phyloP scores from a whole-genome alignment of 1,140 invertebrate genomes.

The Ips typographus region DNA sequence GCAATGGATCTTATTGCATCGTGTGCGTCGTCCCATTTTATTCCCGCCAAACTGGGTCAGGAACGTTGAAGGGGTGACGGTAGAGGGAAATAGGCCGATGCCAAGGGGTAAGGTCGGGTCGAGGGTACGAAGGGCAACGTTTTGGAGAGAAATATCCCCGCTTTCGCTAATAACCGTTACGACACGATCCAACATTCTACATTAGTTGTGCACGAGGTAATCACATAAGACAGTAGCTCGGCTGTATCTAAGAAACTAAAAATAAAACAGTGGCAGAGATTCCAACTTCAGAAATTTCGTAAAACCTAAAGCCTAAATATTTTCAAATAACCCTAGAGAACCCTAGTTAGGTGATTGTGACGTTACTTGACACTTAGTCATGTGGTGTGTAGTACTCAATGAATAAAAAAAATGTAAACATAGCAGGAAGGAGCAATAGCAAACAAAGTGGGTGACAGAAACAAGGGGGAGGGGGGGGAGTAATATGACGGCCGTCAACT shows the following conservation, averaged over 20 bases:
- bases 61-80: background rate
- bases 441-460: too few relatives aligned
- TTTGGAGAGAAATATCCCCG: background rate
- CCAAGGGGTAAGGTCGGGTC: slow-evolving; percentile 11
- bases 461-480: too few relatives aligned
- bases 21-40: slow-evolving; percentile 20
- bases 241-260: background rate
- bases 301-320: too few relatives aligned
- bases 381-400: too few relatives aligned
- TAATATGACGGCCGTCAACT: too few relatives aligned
- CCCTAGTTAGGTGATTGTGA: too few relatives aligned
- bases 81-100: background rate
- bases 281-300: background rate
- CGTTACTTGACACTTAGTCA: too few relatives aligned
- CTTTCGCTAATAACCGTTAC: background rate
- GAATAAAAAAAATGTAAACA: too few relatives aligned
- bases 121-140: slow-evolving; percentile 9
- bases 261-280: background rate
- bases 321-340: too few relatives aligned
- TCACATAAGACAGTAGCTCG: background rate
- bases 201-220: background rate
- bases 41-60: slow-evolving; percentile 29
- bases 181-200: background rate
- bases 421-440: too few relatives aligned
- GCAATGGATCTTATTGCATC: slow-evolving; percentile 19